A percentile compares a stretch with the other conserved stretches of the same genome.
These are phyloP conservation scores for Hormaphis cornu DNA, from an alignment of 1,140 invertebrate genomes.

Conservation along the genomic window DNA sequence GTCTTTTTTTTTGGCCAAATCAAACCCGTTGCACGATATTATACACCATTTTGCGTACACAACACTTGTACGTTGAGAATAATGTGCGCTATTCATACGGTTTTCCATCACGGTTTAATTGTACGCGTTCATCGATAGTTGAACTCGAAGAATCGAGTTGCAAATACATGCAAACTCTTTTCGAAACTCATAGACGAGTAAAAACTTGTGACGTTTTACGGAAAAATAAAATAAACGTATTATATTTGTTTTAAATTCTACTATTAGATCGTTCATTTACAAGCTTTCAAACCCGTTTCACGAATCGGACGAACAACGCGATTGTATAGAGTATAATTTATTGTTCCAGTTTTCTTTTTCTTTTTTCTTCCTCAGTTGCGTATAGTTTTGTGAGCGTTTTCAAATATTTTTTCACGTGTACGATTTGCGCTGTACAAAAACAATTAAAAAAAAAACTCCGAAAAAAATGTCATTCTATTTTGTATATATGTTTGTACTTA, in stretches of 20 bases:
- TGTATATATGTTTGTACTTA: too few species aligned
- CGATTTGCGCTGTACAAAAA: not conserved
- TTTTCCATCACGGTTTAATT: not conserved
- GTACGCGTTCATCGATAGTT: too few species aligned
- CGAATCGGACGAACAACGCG: not conserved
- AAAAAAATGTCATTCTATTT: constrained; percentile 8
- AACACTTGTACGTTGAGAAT: too few species aligned
- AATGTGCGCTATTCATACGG: too few species aligned
- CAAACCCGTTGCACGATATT: not conserved
- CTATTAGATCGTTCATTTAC: not conserved
- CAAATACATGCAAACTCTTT: too few species aligned
- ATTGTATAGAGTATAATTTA: not conserved
- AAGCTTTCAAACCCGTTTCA: constrained; percentile 11
- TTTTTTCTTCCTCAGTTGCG: not conserved
- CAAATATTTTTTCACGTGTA: not conserved
- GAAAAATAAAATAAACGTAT: not conserved
- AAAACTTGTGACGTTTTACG: too few species aligned
- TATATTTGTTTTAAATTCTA: not conserved
- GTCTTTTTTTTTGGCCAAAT: too few species aligned
- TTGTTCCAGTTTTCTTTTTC: not conserved
- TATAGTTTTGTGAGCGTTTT: not conserved
- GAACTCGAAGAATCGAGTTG: too few species aligned
- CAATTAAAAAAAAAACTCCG: not conserved
- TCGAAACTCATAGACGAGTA: too few species aligned
- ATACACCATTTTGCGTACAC: too few species aligned